Evolutionary conservation across 2,888 invertebrate genomes (phyloP), one percentile per base, ranked within the genome.

Genomic region (Chaetogeoica ovagalla): DNA sequence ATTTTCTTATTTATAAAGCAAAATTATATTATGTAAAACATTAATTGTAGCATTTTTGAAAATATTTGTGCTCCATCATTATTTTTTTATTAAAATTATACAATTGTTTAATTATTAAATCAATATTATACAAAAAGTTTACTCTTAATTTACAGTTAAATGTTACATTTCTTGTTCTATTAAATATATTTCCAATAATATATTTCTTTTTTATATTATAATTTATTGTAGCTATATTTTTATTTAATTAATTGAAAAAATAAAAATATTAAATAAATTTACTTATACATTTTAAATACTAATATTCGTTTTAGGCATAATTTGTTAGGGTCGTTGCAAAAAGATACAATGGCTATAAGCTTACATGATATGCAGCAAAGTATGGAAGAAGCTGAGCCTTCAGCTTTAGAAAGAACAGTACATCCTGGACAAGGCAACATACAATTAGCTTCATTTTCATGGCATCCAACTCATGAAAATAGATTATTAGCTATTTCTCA

Each of bases 381-480:
- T 82, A 87, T 87, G 70, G 91, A 91, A 83, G 93, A 94, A 84
- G 90, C 92, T 23, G 94, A 94, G 85, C 91, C 93, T 0, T 91
- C 92, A 57, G 91, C 92, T 69, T 87, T 93, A 55, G 94, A 94
- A 85, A 88, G 94, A 84, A 89, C 90, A 81, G 89, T 91, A n/a
- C 85, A 85, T 55, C 87, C 86, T 69, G 86, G 89, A 72, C 87
- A 86, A 70, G 86, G 86, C 23, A 85, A 86, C 9, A 86, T 87
- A 82, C 86, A 86, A 65, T 87, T 95, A 19, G 90, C 92, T 15
- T 92, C 94, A 82, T 93, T 95, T 86, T 91, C 93, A 57, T 97
- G 97, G 95, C 97, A 97, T 87, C 93, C 93, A 2, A 88, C 88
- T 7, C 91, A 94, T 85, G 93, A 92, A 86, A 94, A 94, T 85